Base-by-base conservation (phyloP, 2,888 invertebrate species). In the Nemotelus nigrinus region DNA sequence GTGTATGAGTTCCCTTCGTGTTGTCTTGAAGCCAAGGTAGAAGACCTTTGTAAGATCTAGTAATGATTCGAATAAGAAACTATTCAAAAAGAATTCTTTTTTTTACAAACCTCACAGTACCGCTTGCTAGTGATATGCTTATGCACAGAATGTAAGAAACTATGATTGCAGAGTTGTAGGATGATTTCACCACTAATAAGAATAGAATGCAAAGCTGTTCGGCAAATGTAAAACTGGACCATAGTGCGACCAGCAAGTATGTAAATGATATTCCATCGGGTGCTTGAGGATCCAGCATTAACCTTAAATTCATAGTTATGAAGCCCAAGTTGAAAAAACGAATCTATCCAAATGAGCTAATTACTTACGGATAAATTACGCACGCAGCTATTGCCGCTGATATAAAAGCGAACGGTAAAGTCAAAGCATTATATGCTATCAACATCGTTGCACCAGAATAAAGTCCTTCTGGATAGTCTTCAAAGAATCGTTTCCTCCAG, bases 401-500 rank as follows among this genome's bases (percentile, higher is more conserved):
- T 60, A 95, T 86, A 47, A 95, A 90, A 1, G 96, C 95, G 84
- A 96, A 92, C 0, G 96, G 96, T 78, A 97, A 87, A 0, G 94
- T 93, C 10, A 94, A 91, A 2, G 96, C 86, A 80, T 94, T 93
- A 87, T 96, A 96, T 0, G 95, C 93, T 0, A 96, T 88, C 0
- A 97, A 88, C 82, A 97, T 90, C 80, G 95, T 91, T 0, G 95
- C 93, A 0, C 97, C 97, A 2, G 94, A 93, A 85, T 97, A 97
- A 0, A 96, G 87, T 0, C 96, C 96, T 86, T 96, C 96, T 75
- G 96, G 92, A 0, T 94, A 92, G 84, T 97, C 97, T 84, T 97
- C 96, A 81, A 96, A 96, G 87, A 96, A 97, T 58, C 95, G 90
- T n/a, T 94, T 95, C n/a, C 97, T 89, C 87, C 94, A 94, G 50